phyloP scores from a whole-genome alignment of 2,113 vertebrate genomes.

The Dascyllus trimaculatus region DNA sequence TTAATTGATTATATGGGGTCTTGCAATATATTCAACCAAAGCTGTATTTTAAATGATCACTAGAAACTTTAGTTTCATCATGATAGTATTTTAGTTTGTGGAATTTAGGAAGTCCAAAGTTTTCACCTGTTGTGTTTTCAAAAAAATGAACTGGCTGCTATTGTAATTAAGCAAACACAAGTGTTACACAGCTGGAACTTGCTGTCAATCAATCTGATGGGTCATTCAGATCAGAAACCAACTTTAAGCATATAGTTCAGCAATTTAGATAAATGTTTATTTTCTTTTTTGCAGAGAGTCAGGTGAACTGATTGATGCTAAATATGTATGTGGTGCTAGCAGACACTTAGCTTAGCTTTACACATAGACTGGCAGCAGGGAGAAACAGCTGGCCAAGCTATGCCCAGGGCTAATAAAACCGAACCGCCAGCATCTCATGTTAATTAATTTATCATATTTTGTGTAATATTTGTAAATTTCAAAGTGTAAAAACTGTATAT shows the following conservation, averaged over 20 bases:
- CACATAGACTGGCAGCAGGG: no score
- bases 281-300: neutral
- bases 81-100: neutral
- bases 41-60: neutral
- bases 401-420: no score
- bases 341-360: neutral
- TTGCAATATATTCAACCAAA: slow-evolving; percentile 6
- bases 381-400: no score
- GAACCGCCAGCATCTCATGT: no score
- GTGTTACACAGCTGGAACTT: neutral
- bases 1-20: neutral
- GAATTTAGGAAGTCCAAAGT: neutral
- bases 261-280: neutral
- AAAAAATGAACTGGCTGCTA: neutral
- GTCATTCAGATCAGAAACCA: neutral
- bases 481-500: neutral
- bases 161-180: neutral
- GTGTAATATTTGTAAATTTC: neutral
- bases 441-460: neutral
- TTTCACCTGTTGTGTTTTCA: no score
- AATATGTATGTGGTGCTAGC: neutral
- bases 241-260: neutral
- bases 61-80: neutral
- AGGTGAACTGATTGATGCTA: neutral
- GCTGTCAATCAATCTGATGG: neutral